phyloP scores from a whole-genome alignment of 2,113 vertebrate genomes.

The Microcebus lehilahytsara region DNA sequence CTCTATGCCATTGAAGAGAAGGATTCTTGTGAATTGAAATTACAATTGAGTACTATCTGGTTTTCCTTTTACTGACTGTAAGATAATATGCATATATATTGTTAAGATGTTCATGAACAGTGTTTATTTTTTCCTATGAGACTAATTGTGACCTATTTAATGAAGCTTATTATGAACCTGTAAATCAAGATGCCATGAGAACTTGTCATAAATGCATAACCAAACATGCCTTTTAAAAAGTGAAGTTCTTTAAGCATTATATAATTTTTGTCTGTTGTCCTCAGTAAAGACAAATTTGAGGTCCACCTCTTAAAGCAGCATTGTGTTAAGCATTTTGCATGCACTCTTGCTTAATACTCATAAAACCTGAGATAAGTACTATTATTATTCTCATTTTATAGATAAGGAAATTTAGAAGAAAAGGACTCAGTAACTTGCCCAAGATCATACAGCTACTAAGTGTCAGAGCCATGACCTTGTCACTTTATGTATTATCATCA shows the following conservation, averaged over 20 bases:
- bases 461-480: background rate
- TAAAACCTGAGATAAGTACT: background rate
- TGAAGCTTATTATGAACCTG: constrained; percentile 44
- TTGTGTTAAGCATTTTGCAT: background rate
- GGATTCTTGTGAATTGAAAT: constrained; percentile 56
- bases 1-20: constrained; percentile 11
- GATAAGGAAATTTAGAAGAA: background rate
- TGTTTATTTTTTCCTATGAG: background rate
- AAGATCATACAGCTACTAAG: background rate
- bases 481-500: background rate
- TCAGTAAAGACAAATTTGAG: background rate
- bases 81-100: background rate
- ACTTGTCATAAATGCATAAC: constrained; percentile 34
- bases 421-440: background rate
- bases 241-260: background rate
- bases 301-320: background rate
- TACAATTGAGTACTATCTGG: constrained; percentile 4
- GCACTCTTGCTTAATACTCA: background rate
- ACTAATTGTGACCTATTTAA: constrained; percentile 29
- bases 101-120: background rate
- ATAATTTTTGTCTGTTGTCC: background rate
- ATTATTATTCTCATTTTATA: background rate
- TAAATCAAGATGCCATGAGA: constrained; percentile 45
- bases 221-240: background rate
- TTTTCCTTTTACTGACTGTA: constrained; percentile 27